These are phyloP conservation scores for Phaethon lepturus DNA, from an alignment of 2,113 vertebrate genomes.

Conservation along the genomic window DNA sequence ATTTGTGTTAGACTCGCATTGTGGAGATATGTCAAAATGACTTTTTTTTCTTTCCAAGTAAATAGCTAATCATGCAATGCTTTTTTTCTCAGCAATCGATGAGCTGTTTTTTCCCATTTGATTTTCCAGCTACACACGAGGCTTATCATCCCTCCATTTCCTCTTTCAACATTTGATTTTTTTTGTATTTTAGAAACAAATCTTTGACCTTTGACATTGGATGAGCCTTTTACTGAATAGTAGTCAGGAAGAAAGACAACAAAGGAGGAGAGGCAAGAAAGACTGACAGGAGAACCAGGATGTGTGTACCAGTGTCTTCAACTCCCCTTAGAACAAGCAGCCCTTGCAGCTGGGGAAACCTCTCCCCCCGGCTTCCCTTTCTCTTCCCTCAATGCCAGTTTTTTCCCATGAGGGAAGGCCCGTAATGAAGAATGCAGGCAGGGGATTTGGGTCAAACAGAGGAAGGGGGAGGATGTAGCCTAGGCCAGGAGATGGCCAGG, in stretches of 20 bases:
- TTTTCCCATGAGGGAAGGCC: neutral
- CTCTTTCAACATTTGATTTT: neutral
- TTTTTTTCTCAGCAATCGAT: neutral
- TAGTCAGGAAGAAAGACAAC: neutral
- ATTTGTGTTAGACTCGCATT: neutral
- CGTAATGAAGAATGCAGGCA: neutral
- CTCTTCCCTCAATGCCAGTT: neutral
- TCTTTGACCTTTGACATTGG: neutral
- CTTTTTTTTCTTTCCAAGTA: neutral
- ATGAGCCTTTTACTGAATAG: neutral
- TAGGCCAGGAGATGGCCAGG: accelerated
- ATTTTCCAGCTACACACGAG: neutral
- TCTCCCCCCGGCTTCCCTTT: neutral
- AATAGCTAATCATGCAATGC: neutral
- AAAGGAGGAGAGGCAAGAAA: neutral
- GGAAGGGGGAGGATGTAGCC: neutral
- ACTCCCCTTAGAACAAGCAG: accelerated
- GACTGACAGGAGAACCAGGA: neutral
- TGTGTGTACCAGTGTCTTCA: neutral
- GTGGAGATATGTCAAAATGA: neutral
- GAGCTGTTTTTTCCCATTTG: neutral
- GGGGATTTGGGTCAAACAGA: neutral
- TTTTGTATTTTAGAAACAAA: neutral
- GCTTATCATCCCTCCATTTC: neutral
- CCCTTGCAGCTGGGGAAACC: neutral